Evolutionary conservation across 2,888 invertebrate species (phyloP).

Genomic region (Drosophila hawaiiensis): DNA sequence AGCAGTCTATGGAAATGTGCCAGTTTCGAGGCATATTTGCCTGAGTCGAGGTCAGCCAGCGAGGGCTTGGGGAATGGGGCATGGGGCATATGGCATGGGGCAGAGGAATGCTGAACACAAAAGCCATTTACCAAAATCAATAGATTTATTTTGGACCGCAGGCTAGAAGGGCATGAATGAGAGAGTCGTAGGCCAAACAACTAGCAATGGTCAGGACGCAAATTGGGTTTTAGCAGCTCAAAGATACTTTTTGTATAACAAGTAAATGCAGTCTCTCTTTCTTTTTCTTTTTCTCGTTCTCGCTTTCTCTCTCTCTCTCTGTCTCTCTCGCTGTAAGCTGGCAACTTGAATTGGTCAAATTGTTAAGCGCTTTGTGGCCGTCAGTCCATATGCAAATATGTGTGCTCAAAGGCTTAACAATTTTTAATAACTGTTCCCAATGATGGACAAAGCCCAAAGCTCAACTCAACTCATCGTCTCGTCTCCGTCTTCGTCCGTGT

Average conservation of each 20-base stretch:
- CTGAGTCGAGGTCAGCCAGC: background rate
- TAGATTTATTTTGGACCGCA: slow-evolving; percentile 74
- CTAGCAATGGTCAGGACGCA: slow-evolving; percentile 22
- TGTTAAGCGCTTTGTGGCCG: slow-evolving; percentile 37
- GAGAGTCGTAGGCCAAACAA: slow-evolving; percentile 8
- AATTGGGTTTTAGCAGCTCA: slow-evolving; percentile 32
- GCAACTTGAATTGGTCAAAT: slow-evolving; percentile 51
- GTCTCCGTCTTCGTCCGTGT: background rate
- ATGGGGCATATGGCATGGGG: background rate
- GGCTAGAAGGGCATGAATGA: slow-evolving; percentile 35
- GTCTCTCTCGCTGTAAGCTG: background rate
- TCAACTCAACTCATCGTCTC: slow-evolving; percentile 35
- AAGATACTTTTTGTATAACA: slow-evolving; percentile 15
- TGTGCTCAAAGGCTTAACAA: slow-evolving; percentile 63
- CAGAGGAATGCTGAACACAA: slow-evolving; percentile 35
- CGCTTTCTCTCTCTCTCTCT: no score
- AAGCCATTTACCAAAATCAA: slow-evolving; percentile 77
- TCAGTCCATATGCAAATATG: slow-evolving; percentile 54
- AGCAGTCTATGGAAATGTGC: slow-evolving; percentile 45
- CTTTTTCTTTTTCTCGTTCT: background rate
- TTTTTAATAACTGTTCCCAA: slow-evolving; percentile 54
- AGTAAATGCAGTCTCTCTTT: background rate
- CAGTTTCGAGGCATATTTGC: slow-evolving; percentile 52
- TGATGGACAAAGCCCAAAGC: slow-evolving; percentile 59
- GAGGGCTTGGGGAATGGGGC: no score